Conservation (phyloP, 2,888 invertebrate genomes). For the Tethea ocularis region DNA sequence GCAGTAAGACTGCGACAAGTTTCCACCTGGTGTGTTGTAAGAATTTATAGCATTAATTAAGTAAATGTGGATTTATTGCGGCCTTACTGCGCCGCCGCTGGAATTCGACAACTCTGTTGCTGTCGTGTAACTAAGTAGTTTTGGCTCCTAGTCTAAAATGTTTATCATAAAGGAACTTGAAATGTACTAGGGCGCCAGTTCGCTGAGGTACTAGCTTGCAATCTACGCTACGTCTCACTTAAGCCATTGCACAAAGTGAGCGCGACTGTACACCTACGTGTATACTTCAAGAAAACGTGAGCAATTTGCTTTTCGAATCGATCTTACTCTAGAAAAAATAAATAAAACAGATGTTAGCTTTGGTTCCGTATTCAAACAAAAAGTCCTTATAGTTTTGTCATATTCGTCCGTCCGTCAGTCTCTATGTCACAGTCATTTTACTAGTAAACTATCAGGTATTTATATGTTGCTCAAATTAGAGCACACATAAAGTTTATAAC, state of each 20-base stretch:
- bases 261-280: not conserved
- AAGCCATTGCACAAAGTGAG: not conserved
- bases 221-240: slow-evolving; percentile 4
- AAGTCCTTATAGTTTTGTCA: too few species aligned
- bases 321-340: not conserved
- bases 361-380: too few species aligned
- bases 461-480: too few species aligned
- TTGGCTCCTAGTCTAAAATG: slow-evolving; percentile 15
- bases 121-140: slow-evolving; percentile 25
- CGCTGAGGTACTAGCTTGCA: not conserved
- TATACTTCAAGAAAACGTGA: not conserved
- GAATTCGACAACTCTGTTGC: slow-evolving; percentile 46
- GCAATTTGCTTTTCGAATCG: not conserved
- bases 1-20: slow-evolving; percentile 36
- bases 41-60: slow-evolving; percentile 55
- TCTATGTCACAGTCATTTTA: too few species aligned
- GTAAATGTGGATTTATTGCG: slow-evolving; percentile 45
- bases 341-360: too few species aligned
- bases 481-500: too few species aligned
- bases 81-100: slow-evolving; percentile 27
- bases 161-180: slow-evolving; percentile 4
- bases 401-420: too few species aligned
- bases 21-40: slow-evolving; percentile 43
- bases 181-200: not conserved
- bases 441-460: too few species aligned